phyloP scores from a whole-genome alignment of 2,113 vertebrate species.

The Atrichornis clamosus region DNA sequence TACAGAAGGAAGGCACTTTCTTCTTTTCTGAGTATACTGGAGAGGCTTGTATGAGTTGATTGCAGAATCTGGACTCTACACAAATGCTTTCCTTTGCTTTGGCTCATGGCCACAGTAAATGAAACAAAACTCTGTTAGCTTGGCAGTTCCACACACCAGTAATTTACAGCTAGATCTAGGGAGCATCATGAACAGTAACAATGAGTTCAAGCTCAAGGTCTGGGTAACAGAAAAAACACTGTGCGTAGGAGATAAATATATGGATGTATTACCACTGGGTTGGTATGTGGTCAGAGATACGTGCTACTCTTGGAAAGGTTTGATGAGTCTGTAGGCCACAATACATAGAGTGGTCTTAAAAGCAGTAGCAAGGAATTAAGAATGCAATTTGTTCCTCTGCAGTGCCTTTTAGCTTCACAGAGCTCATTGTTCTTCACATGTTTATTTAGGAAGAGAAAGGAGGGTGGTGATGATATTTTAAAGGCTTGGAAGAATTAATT shows the following conservation, averaged over 20 bases:
- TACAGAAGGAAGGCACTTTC: background rate
- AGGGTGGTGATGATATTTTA: background rate
- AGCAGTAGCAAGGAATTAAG: background rate
- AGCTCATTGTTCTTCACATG: background rate
- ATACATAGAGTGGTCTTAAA: background rate
- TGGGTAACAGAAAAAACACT: background rate
- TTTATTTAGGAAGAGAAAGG: background rate
- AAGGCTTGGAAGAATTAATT: background rate
- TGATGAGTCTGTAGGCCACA: background rate
- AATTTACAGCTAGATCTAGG: background rate
- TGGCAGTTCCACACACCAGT: background rate
- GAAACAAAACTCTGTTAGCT: background rate
- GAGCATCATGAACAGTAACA: background rate
- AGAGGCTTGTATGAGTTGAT: background rate
- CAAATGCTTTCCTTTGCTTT: background rate
- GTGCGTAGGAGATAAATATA: background rate
- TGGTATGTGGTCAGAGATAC: background rate
- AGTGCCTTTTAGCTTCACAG: background rate
- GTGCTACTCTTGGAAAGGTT: background rate
- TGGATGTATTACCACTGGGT: background rate
- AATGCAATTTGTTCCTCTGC: background rate
- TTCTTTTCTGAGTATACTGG: background rate
- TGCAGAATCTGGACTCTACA: background rate
- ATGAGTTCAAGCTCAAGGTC: background rate
- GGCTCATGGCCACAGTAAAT: background rate